A percentile compares a stretch with the other conserved stretches of the same genome.
Conservation (phyloP, 2,113 vertebrate species). For the Onychostoma macrolepis region DNA sequence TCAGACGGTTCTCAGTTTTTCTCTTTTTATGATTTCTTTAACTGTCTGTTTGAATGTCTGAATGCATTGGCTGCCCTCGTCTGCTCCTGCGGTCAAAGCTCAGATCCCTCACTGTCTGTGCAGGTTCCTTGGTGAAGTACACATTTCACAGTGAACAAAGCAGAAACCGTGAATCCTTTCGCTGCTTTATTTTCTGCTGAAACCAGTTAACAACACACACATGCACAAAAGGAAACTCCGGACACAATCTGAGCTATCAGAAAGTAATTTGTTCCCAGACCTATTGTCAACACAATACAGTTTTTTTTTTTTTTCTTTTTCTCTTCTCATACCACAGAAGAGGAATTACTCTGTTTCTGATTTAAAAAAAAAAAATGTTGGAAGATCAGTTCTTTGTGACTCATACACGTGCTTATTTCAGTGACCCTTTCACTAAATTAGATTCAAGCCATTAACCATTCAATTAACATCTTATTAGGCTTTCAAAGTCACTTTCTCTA, state of each 20-base stretch:
- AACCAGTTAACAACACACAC: conserved; percentile 36
- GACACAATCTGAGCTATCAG: conserved; percentile 44
- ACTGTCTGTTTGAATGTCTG: conserved; percentile 17
- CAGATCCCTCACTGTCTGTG: conserved; percentile 11
- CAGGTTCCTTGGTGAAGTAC: conserved; percentile 4
- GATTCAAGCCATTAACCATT: conserved; percentile 36
- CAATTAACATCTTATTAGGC: conserved; percentile 30
- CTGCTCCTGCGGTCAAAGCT: conserved; percentile 30
- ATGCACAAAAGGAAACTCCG: conserved; percentile 41
- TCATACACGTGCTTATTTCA: not conserved
- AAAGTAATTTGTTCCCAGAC: conserved; percentile 49
- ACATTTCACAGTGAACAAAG: conserved; percentile 41
- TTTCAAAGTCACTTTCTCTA: conserved; percentile 27
- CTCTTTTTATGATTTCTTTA: not conserved
- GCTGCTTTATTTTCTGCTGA: conserved; percentile 17
- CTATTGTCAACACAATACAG: conserved; percentile 12
- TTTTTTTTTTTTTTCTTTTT: not conserved
- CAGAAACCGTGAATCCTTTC: not conserved
- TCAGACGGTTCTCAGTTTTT: conserved; percentile 6
- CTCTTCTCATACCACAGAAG: not conserved
- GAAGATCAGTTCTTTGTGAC: conserved; percentile 1
- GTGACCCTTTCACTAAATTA: conserved; percentile 24
- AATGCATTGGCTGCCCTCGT: not conserved
- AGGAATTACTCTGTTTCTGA: not conserved
- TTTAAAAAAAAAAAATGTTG: not conserved